These are phyloP conservation scores for Ptilonorhynchus violaceus DNA, from an alignment of 2,113 vertebrate species.

Conservation along the genomic window DNA sequence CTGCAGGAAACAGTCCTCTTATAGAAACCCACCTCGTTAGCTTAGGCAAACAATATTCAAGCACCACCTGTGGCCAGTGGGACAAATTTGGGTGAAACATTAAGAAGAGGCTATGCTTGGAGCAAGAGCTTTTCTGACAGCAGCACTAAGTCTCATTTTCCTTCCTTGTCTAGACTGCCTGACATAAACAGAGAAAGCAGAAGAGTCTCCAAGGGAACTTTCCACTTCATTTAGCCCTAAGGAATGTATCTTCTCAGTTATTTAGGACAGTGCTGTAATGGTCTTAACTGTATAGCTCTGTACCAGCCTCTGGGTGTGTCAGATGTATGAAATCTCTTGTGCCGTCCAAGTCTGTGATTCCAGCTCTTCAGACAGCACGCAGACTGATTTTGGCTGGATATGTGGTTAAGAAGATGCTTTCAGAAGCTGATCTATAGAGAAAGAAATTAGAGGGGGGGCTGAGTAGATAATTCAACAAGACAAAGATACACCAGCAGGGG, in stretches of 20 bases:
- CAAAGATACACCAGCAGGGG: background rate
- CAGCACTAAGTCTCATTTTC: background rate
- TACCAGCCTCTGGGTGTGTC: conserved; percentile 21
- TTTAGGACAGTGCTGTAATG: conserved; percentile 2
- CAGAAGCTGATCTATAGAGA: background rate
- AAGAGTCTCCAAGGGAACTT: conserved; percentile 35
- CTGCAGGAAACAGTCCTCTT: background rate
- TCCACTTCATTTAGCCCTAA: conserved; percentile 15
- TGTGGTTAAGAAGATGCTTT: background rate
- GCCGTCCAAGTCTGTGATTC: background rate
- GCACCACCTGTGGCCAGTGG: background rate
- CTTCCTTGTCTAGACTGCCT: background rate
- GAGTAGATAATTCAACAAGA: background rate
- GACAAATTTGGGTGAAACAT: background rate
- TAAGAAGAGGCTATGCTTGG: background rate
- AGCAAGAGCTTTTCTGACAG: background rate
- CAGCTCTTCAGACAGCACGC: background rate
- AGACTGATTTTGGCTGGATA: background rate
- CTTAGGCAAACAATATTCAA: background rate
- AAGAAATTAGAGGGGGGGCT: background rate
- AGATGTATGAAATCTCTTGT: background rate
- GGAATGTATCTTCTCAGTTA: conserved; percentile 29
- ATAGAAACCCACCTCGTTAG: background rate
- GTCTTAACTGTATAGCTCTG: background rate
- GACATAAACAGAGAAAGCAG: conserved; percentile 13